Conservation (phyloP, 2,797 vertebrate species). For the Discoglossus pictus region DNA sequence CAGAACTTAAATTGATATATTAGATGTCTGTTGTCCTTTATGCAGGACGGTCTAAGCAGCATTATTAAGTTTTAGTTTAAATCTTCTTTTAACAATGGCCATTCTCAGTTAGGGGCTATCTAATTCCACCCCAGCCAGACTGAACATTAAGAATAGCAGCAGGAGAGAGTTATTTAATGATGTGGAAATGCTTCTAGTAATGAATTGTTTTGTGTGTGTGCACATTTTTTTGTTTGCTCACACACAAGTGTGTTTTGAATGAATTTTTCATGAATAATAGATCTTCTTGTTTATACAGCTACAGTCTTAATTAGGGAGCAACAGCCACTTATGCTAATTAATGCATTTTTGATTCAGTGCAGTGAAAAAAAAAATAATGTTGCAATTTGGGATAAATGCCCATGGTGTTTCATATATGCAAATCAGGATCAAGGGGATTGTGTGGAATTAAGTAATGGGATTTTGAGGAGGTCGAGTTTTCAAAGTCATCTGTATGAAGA, state of each 20-base stretch:
- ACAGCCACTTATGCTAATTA: slow-evolving; percentile 47
- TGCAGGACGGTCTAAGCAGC: too few relatives aligned
- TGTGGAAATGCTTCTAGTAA: slow-evolving; percentile 46
- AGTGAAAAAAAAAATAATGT: slow-evolving; percentile 27
- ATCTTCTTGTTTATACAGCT: slow-evolving; percentile 46
- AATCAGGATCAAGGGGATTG: slow-evolving; percentile 16
- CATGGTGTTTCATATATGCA: slow-evolving; percentile 36
- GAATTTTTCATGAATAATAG: slow-evolving; percentile 52
- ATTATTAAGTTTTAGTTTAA: slow-evolving; percentile 21
- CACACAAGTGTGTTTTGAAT: slow-evolving; percentile 42
- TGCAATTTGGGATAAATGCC: slow-evolving; percentile 41
- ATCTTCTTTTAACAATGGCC: not conserved
- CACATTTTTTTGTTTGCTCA: slow-evolving; percentile 34
- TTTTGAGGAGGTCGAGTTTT: slow-evolving; percentile 20
- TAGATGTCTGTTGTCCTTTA: too few relatives aligned
- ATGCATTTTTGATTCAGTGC: slow-evolving; percentile 42
- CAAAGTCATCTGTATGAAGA: slow-evolving; percentile 20
- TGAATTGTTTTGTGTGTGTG: slow-evolving; percentile 39
- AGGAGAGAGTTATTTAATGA: slow-evolving; percentile 47
- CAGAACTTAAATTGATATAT: too few relatives aligned
- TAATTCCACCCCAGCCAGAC: slow-evolving; percentile 36
- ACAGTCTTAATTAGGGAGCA: slow-evolving; percentile 48
- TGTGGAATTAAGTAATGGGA: slow-evolving; percentile 24
- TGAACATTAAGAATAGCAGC: slow-evolving; percentile 42
- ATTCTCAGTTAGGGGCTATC: slow-evolving; percentile 23